Evolutionary conservation across 2,113 vertebrate genomes (phyloP), one percentile per base, ranked within the genome.

Genomic region (Megatriorchis doriae): DNA sequence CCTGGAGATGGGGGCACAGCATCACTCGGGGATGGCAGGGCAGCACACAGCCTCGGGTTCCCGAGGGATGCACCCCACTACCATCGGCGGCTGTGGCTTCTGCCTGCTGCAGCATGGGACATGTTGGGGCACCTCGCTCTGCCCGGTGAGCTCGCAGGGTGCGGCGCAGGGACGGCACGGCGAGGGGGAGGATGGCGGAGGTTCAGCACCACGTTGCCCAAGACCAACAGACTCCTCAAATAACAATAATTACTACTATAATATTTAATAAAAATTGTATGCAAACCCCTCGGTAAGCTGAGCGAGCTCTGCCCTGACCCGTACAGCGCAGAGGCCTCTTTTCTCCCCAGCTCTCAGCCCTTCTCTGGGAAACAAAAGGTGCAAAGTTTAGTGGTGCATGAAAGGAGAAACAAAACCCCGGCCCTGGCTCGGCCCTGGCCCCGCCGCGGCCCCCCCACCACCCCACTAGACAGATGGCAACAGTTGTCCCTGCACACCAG

Each of bases 381-480:
- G 85, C 26, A 61, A 74, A 91, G 97, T 97, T 96, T 92, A 97
- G 92, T 31, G 38, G 86, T 50, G 97, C 97, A 11, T 97, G 97
- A 97, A 92, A 97, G 81, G 89, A 94, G 96, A 93, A 97, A 88
- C 86, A 84, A 52, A 95, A 96, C 86, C 55, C 26, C 3, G 3
- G 43, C 67, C 72, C 80, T 21, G 7, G 59, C 81, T 62, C 38
- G 2, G 81, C 53, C 81, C 45, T 4, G 34, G 71, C 89, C 58
- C 75, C 7, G 12, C 47, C 12, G 6, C 12, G 16, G 40, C 45
- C 70, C 52, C 79, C 86, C 81, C 84, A 58, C 90, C 23, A 7
- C 81, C 91, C 83, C 94, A 86, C 47, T 79, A 84, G 96, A 96
- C 98, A 98, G 98, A 98, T 98, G 98, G 98, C 96, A 97, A 90